Evolutionary conservation across 2,113 vertebrate species (phyloP), one percentile per base, ranked within the genome.

Genomic region (Plectropomus leopardus): DNA sequence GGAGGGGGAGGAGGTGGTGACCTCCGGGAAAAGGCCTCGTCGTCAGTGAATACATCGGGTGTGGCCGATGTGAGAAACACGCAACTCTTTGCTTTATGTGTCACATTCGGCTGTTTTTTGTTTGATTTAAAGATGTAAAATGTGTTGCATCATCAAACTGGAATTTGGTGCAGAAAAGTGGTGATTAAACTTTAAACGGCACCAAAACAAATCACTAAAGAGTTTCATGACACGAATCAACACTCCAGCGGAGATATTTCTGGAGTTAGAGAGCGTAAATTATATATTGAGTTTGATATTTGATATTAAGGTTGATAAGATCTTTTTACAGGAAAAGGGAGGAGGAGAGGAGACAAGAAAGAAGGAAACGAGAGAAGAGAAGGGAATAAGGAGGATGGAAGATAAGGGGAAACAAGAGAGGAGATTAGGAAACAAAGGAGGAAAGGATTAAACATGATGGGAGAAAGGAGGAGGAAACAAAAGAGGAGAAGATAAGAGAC

Each of bases 151-250:
- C 19, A 36, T 51, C n/a, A 23, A 2, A 10, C 36, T 40, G 36
- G 8, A 10, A 40, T n/a, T 11, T 59, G 28, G 57, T 36, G 30
- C 19, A 36, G 23, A 50, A 40, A 30, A 76, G 5, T 8, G 1
- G 54, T 59, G 44, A 80, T 83, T 36, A 83, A 57, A 53, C 53
- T 77, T 70, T 74, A 83, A 83, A 71, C 8, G 17, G 16, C 15
- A 28, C n/a, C 26, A 71, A 71, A 53, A 67, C 21, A 51, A 76
- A 75, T 40, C 73, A 70, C 53, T 23, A 10, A 80, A 40, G 42
- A 82, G 16, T 66, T 75, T 45, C 66, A 58, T 30, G 32, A 59
- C 63, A 61, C 48, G 17, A 19, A 6, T 59, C 53, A 50, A 32
- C 26, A 40, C 15, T 54, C 64, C 55, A 10, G 8, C 5, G 1